phyloP scores from a whole-genome alignment of 2,797 vertebrate genomes.

The Pangasius macronema region DNA sequence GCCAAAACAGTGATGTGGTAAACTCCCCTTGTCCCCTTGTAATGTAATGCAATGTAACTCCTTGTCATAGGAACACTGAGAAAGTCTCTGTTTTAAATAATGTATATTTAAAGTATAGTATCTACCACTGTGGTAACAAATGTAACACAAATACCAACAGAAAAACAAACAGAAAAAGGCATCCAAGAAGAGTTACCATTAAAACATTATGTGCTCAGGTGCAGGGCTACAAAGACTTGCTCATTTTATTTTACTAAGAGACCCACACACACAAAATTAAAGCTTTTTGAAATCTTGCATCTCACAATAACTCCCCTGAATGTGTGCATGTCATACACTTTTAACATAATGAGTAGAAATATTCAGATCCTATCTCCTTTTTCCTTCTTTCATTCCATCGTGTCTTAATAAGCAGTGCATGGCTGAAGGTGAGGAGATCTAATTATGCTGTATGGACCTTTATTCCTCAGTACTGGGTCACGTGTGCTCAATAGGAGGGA shows the following conservation, averaged over 20 bases:
- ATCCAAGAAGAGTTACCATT: neutral
- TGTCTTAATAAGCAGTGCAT: slow-evolving; percentile 30
- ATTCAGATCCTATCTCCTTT: slow-evolving; percentile 11
- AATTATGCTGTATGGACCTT: slow-evolving; percentile 35
- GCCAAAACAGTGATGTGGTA: neutral
- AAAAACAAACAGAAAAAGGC: neutral
- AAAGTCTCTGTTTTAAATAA: neutral
- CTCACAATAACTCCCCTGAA: neutral
- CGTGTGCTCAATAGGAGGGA: slow-evolving; percentile 37
- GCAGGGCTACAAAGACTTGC: neutral
- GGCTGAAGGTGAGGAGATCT: slow-evolving; percentile 25
- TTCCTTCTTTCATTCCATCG: slow-evolving; percentile 5
- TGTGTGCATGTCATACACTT: neutral
- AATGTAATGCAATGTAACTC: neutral
- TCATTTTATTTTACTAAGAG: neutral
- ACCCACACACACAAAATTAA: neutral
- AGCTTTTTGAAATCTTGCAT: neutral
- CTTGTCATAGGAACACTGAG: neutral
- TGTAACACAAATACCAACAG: neutral
- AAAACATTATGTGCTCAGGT: neutral
- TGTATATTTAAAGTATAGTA: neutral
- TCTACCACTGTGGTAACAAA: neutral
- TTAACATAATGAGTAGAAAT: slow-evolving; percentile 16
- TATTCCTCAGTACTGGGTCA: slow-evolving; percentile 23
- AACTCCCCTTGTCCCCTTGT: no score